These are phyloP conservation scores for Drosophila anomalata DNA, from an alignment of 2,888 invertebrate species.

Conservation along the genomic window DNA sequence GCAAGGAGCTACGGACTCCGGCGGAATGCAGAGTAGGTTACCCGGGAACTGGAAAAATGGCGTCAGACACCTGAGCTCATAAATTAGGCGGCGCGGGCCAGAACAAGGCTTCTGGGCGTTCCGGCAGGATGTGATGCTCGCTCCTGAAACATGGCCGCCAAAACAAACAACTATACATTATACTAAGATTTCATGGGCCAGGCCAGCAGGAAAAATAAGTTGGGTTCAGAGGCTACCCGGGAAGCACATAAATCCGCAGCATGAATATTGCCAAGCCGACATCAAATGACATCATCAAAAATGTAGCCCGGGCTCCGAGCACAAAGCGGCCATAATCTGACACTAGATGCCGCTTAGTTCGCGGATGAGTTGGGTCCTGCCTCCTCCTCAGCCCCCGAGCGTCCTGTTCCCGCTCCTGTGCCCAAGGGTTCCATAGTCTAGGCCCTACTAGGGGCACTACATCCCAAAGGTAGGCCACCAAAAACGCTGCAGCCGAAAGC, in stretches of 20 bases:
- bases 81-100: conserved; percentile 50
- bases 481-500: conserved; percentile 72
- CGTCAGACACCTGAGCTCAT: conserved; percentile 46
- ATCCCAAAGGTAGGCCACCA: conserved; percentile 58
- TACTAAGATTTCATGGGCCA: conserved; percentile 39
- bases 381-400: background rate
- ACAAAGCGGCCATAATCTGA: conserved; percentile 76
- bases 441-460: background rate
- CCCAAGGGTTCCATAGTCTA: background rate
- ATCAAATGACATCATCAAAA: conserved; percentile 78
- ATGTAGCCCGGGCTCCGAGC: conserved; percentile 64
- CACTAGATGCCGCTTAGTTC: conserved; percentile 70
- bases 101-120: conserved; percentile 3
- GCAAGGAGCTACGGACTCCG: background rate
- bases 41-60: conserved; percentile 36
- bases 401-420: conserved; percentile 1
- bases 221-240: background rate
- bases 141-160: conserved; percentile 25
- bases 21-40: conserved; percentile 44
- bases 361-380: conserved; percentile 1
- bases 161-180: conserved; percentile 35
- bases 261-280: conserved; percentile 67
- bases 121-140: background rate
- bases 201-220: background rate
- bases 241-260: conserved; percentile 61